Base-by-base conservation (phyloP, 2,113 vertebrate species). In the Solenodon paradoxus region DNA sequence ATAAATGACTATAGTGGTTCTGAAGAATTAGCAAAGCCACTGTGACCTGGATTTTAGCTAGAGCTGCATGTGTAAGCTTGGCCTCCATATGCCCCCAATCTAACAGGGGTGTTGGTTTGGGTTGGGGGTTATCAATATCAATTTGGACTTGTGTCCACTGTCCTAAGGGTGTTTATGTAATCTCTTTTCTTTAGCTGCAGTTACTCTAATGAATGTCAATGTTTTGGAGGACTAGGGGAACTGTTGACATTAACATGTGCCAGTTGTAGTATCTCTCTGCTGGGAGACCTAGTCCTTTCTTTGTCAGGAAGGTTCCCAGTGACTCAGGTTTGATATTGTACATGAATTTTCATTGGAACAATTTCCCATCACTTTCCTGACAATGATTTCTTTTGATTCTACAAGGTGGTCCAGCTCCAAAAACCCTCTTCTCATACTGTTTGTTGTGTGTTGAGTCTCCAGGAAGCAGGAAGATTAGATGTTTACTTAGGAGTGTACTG, bases 341-440 rank as follows among this genome's bases (percentile, higher is more conserved):
- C 8, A 5, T 35, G 28, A 22, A 10, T 69, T 87, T 84, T 61
- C 30, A 75, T 0, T 55, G 22, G 13, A 83, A 8, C 7, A 66
- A 28, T 57, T 91, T 24, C 32, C 42, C 28, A n/a, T 88, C 47
- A 35, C 26, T 55, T 74, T 63, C 57, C 32, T 49, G 13, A 66
- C 80, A 47, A 85, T 80, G 19, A n/a, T 92, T 80, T 88, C 38
- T 88, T 64, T 64, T 47, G 77, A 75, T 57, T 24, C 32, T 80
- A 22, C 26, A 80, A 35, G 68, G 17, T 71, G 22, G 13, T 32
- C 38, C 13, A 57, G 24, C 28, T 57, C 61, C 22, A 71, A 55
- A 88, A 90, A 5, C 13, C 19, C 9, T 38, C 15, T 32, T 84
- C 55, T 59, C 19, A 1, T 38, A 69, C 19, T 13, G 55, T 1